phyloP scores from a whole-genome alignment of 1,140 invertebrate species.

The Episyrphus balteatus region DNA sequence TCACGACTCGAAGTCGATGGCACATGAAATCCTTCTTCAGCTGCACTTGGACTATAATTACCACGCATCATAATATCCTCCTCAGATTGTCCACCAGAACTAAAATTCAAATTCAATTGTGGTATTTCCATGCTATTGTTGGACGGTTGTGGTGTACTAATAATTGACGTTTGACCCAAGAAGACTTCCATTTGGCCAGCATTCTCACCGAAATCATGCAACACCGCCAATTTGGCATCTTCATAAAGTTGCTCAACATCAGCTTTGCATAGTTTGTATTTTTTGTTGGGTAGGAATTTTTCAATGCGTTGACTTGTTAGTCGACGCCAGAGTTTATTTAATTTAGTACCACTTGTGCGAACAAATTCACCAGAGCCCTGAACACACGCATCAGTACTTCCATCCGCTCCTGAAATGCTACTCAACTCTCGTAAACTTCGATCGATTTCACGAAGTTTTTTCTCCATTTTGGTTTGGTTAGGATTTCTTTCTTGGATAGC shows the following conservation, averaged over 20 bases:
- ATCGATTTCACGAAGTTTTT: conserved; percentile 12
- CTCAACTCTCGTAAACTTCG: conserved; percentile 12
- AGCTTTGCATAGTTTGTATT: conserved; percentile 12
- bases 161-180: conserved; percentile 5
- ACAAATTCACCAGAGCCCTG: conserved; percentile 6
- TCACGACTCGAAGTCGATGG: not conserved
- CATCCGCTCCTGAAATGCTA: conserved; percentile 6
- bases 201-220: conserved; percentile 8
- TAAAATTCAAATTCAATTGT: conserved; percentile 9
- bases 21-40: conserved; percentile 2
- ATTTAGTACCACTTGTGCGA: conserved; percentile 9
- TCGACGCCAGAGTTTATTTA: conserved; percentile 17
- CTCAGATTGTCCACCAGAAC: conserved; percentile 6
- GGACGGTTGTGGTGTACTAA: not conserved
- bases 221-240: conserved; percentile 11
- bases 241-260: conserved; percentile 16
- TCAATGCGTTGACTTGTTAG: conserved; percentile 9
- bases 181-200: conserved; percentile 2
- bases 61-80: not conserved
- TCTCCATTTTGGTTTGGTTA: conserved; percentile 6
- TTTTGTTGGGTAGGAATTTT: conserved; percentile 10
- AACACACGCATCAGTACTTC: not conserved
- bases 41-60: conserved; percentile 7
- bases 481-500: not conserved
- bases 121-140: not conserved